Conservation (phyloP, 2,113 vertebrate species). For the Scopus umbretta region DNA sequence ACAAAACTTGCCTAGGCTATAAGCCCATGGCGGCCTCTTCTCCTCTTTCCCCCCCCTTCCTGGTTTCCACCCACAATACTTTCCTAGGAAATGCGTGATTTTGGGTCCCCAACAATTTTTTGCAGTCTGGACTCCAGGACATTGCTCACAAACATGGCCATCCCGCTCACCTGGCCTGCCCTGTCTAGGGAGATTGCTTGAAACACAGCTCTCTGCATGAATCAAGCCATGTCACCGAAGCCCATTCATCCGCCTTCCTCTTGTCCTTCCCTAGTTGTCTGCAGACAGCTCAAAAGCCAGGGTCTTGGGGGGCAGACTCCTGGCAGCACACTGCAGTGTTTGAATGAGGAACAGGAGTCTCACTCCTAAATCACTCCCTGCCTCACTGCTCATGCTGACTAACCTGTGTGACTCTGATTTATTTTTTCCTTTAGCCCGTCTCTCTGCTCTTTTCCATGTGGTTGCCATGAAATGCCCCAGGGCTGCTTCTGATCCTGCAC, state of each 20-base stretch:
- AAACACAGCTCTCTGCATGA: background rate
- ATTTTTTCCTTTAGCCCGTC: background rate
- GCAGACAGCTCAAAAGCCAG: background rate
- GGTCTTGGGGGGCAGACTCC: background rate
- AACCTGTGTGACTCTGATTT: background rate
- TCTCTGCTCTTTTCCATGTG: background rate
- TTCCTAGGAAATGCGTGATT: background rate
- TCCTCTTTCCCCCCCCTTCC: background rate
- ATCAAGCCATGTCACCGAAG: background rate
- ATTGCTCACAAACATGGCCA: background rate
- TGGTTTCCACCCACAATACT: background rate
- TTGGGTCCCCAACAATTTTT: background rate
- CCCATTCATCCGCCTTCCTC: background rate
- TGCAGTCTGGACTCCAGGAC: background rate
- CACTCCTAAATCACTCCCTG: background rate
- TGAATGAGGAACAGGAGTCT: background rate
- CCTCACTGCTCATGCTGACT: background rate
- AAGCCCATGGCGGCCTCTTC: background rate
- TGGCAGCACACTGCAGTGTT: background rate
- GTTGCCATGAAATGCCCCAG: background rate
- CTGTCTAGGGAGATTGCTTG: background rate
- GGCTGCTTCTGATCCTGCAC: accelerated
- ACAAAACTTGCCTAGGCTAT: background rate
- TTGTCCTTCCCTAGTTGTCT: background rate
- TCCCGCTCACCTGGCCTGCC: background rate